A percentile compares a stretch with the other conserved stretches of the same genome.
phyloP scores from a whole-genome alignment of 2,797 vertebrate species.

The Dipus sagitta region DNA sequence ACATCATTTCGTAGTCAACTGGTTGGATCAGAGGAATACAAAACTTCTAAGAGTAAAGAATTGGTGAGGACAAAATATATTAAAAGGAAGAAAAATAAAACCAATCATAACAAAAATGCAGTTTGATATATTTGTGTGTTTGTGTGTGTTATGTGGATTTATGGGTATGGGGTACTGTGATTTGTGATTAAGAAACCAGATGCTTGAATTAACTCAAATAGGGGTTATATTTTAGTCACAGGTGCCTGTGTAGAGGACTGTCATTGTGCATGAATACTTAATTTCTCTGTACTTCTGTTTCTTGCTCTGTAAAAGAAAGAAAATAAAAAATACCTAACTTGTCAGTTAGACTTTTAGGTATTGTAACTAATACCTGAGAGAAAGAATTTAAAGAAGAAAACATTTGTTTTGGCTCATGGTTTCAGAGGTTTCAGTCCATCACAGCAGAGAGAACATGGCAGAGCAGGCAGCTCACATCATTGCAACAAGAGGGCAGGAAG shows the following conservation, averaged over 20 bases:
- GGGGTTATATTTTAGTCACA: background rate
- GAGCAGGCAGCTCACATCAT: background rate
- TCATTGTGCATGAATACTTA: background rate
- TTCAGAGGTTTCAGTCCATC: background rate
- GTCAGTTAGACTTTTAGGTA: background rate
- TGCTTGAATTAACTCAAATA: background rate
- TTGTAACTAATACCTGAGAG: background rate
- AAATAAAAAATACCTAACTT: background rate
- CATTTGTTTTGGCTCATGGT: background rate
- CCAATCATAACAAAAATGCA: background rate
- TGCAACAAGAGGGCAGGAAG: background rate
- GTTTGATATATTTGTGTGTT: background rate
- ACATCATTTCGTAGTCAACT: background rate
- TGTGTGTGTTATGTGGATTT: background rate
- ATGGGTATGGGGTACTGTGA: background rate
- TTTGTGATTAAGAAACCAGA: background rate
- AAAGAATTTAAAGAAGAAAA: background rate
- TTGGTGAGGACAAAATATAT: background rate
- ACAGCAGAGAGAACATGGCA: background rate
- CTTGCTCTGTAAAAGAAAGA: background rate
- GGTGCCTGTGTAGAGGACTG: background rate
- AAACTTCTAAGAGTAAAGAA: background rate
- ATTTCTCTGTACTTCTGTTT: background rate
- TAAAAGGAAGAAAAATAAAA: conserved; percentile 22
- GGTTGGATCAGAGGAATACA: background rate